A percentile compares a stretch with the other conserved stretches of the same genome.
Evolutionary conservation across 2,113 vertebrate species (phyloP).

Genomic region (Peromyscus californicus): DNA sequence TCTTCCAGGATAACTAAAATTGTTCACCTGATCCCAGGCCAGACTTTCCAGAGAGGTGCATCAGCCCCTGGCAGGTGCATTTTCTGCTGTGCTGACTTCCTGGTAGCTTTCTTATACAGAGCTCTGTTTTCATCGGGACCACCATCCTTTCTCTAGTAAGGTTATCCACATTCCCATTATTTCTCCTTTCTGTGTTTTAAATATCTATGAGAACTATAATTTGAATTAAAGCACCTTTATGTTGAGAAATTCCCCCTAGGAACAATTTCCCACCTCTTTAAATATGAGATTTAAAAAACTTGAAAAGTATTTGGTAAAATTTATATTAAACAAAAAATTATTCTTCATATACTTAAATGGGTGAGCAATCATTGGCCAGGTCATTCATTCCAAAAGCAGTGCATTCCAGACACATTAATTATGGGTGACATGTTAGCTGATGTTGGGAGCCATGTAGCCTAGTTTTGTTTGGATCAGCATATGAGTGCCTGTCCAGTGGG

Average conservation of each 20-base stretch:
- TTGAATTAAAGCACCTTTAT: background rate
- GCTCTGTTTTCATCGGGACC: background rate
- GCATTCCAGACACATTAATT: background rate
- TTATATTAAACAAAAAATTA: background rate
- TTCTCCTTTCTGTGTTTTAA: slow-evolving; percentile 10
- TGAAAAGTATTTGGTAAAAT: background rate
- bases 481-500: background rate
- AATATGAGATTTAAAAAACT: background rate
- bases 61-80: rapidly evolving
- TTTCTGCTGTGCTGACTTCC: background rate
- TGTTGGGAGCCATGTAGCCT: background rate
- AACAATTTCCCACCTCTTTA: background rate
- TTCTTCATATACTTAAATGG: background rate
- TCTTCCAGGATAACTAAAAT: background rate
- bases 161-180: background rate
- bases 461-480: background rate
- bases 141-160: background rate
- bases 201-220: background rate
- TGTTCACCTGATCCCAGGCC: background rate
- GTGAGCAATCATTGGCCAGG: background rate
- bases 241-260: background rate
- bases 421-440: background rate
- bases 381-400: background rate
- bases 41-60: too few relatives aligned
- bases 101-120: background rate